A percentile compares a stretch with the other conserved stretches of the same genome.
These are phyloP conservation scores for Magallana angulata DNA, from an alignment of 1,140 invertebrate species.

Conservation along the genomic window DNA sequence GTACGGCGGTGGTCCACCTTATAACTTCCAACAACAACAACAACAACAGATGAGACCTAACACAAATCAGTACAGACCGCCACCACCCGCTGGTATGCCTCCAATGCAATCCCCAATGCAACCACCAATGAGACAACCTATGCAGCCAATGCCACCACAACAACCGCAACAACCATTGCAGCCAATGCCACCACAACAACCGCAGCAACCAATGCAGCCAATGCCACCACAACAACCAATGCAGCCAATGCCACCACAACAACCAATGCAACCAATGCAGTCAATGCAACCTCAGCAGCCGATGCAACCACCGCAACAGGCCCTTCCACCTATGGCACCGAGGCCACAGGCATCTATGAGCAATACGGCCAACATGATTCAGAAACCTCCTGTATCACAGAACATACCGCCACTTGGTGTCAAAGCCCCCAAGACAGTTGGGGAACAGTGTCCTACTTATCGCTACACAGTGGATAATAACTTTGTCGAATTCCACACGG, in stretches of 20 bases:
- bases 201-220: not conserved
- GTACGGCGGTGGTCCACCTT: slow-evolving; percentile 12
- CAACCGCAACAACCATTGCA: not conserved
- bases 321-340: not conserved
- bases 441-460: slow-evolving; percentile 30
- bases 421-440: not conserved
- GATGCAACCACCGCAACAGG: not conserved
- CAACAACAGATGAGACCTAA: not conserved
- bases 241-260: not conserved
- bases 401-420: not conserved
- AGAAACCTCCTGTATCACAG: slow-evolving; percentile 14
- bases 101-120: not conserved
- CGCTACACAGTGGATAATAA: slow-evolving; percentile 41
- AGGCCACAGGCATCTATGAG: not conserved
- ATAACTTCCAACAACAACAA: slow-evolving; percentile 19
- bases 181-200: not conserved
- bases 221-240: not conserved
- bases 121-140: not conserved
- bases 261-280: not conserved
- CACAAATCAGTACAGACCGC: slow-evolving; percentile 13
- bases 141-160: not conserved
- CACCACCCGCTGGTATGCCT: not conserved
- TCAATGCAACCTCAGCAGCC: slow-evolving; percentile 19
- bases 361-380: not conserved
- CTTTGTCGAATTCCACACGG: slow-evolving; percentile 39